Evolutionary conservation across 1,140 invertebrate genomes (phyloP), one percentile per base, ranked within the genome.

Genomic region (Nomia melanderi): DNA sequence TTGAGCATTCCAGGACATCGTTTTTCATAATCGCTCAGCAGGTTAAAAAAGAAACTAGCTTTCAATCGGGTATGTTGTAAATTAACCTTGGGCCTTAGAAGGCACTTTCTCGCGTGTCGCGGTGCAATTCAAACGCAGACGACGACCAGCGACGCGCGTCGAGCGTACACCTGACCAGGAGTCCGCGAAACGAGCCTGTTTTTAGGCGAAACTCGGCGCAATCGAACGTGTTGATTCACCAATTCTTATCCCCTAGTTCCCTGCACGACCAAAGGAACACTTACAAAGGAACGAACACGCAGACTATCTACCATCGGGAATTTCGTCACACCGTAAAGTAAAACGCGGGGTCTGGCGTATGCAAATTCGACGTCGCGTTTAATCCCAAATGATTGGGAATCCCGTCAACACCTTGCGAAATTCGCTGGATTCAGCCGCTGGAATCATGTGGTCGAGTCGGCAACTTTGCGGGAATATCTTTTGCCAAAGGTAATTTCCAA

Each of bases 61-160:
- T 64, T 72, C 70, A 39, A 33, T 47, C 29, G 17, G 20, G 23
- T 23, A 11, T 72, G 69, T 72, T 62, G 69, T 20, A 62, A 72
- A 62, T 72, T 62, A 72, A 72, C 69, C 69, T 72, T 72, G 69
- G 50, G 57, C 39, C 57, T 62, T 72, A 72, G 57, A 64, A 64
- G 23, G 31, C 36, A 64, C 66, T 70, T 77, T 71, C 73, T 70
- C 73, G 29, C 23, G 63, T 29, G 25, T 50, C 25, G 25, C 50
- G 7, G 17, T 47, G 23, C 17, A 59, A 44, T 57, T 60, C 27
- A 53, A 41, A 69, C 23, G 29, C 17, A 5, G 17, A 11, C 41
- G 39, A 47, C 23, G 29, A 36, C 33, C 9, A 1, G n/a, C 8
- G 23, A n/a, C 39, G 23, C 20, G 57, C 31, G 57, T n/a, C 29